These are phyloP conservation scores for Chauna torquata DNA, from an alignment of 2,113 vertebrate species.

Conservation along the genomic window DNA sequence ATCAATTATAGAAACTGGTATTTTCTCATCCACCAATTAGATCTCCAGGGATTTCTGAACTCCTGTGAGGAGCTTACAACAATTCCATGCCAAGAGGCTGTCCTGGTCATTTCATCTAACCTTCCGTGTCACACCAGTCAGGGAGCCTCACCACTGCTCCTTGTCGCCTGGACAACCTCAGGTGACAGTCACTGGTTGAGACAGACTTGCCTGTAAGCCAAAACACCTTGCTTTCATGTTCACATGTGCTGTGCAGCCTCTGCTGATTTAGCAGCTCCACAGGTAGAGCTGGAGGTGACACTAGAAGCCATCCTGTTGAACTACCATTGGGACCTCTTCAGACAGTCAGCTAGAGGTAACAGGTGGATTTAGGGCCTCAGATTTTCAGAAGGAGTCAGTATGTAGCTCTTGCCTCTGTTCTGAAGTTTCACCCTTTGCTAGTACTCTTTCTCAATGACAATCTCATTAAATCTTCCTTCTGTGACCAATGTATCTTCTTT, in stretches of 20 bases:
- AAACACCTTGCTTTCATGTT: not conserved
- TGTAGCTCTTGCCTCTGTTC: not conserved
- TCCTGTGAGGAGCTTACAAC: not conserved
- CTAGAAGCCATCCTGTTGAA: not conserved
- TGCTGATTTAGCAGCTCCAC: accelerated
- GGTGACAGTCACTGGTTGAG: not conserved
- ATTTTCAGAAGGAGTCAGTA: not conserved
- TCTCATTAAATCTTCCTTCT: not conserved
- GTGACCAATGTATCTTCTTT: not conserved
- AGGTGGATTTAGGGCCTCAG: not conserved
- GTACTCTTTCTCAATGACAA: not conserved
- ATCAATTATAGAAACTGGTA: not conserved
- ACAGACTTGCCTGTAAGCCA: not conserved
- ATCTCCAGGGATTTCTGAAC: not conserved
- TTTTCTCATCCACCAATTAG: not conserved
- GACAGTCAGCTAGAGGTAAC: not conserved
- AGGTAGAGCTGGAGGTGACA: not conserved
- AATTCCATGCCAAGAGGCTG: not conserved
- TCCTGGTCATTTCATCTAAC: not conserved
- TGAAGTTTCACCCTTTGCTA: not conserved
- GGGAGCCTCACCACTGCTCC: not conserved
- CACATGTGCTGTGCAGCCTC: not conserved
- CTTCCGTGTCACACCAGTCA: not conserved
- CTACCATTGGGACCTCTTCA: not conserved
- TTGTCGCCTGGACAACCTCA: not conserved